Percentiles rank a stretch among this genome's conserved stretches.
These are phyloP conservation scores for Trichonephila clavipes DNA, from an alignment of 1,140 invertebrate genomes.

Conservation along the genomic window DNA sequence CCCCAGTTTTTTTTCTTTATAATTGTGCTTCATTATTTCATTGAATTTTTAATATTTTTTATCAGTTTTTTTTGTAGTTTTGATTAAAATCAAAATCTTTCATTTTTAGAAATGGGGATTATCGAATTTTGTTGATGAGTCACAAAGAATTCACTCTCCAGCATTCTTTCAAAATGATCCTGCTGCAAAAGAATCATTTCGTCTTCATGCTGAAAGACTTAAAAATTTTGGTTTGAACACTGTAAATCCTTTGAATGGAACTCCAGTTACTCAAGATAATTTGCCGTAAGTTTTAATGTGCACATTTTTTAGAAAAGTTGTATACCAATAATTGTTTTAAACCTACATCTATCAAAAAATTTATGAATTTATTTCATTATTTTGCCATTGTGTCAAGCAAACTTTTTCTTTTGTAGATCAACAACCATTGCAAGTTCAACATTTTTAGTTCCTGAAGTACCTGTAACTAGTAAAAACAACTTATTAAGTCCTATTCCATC, in stretches of 20 bases:
- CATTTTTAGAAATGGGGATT: slow-evolving; percentile 66
- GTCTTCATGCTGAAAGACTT: neutral
- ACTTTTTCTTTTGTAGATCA: slow-evolving; percentile 34
- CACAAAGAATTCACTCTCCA: slow-evolving; percentile 63
- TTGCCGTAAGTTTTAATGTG: slow-evolving; percentile 32
- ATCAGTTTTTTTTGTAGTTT: neutral
- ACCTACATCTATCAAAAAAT: too few relatives aligned
- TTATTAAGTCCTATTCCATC: slow-evolving; percentile 70
- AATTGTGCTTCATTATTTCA: neutral
- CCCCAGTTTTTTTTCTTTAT: neutral
- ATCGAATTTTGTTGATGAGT: slow-evolving; percentile 72
- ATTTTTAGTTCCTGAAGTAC: slow-evolving; percentile 52
- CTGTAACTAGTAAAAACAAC: slow-evolving; percentile 59
- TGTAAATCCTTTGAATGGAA: slow-evolving; percentile 3
- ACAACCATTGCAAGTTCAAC: neutral
- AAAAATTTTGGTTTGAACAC: neutral
- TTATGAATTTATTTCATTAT: neutral
- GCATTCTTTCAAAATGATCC: slow-evolving; percentile 51
- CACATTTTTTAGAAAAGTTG: neutral
- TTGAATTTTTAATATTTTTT: neutral
- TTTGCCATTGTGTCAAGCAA: neutral
- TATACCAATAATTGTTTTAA: too few relatives aligned
- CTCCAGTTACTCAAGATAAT: neutral
- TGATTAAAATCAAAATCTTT: neutral
- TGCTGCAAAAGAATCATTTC: slow-evolving; percentile 5